Base-by-base conservation (phyloP, 2,797 vertebrate species). In the Apodemus agrarius region DNA sequence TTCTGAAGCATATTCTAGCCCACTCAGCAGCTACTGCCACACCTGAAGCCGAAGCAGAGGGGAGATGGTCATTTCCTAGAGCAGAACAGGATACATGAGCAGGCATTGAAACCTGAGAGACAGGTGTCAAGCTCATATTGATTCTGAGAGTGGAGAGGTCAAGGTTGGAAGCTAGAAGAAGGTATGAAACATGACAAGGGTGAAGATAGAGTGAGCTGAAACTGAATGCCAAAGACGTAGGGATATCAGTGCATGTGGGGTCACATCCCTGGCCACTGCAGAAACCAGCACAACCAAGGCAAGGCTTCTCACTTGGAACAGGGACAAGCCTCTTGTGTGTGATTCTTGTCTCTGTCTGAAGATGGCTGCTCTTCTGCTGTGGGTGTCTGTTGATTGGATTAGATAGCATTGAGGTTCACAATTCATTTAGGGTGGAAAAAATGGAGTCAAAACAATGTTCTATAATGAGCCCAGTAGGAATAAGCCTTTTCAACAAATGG, bases 131-230 rank as follows among this genome's bases (percentile, higher is more conserved):
- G 59, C 59, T 43, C 3, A 11, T 95, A 84, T 95, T 92, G 76
- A 69, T 69, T 96, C 89, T 95, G 86, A 95, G 82, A 80, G 54
- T 76, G 17, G 34, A 94, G 83, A 96, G 97, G 91, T 97, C 89
- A 96, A 87, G 69, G 90, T 90, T 93, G 87, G 80, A n/a, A 93
- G 21, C 63, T 89, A 43, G 24, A 83, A 90, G 67, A 59, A 87
- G 89, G 57, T 43, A 82, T 85, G 96, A 96, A 96, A 97, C 69
- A 91, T 89, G 89, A 97, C 31, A 72, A 0, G n/a, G 65, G 92
- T 57, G 12, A 92, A 63, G 69, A 22, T 26, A 84, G 16, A 59
- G 43, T 52, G 57, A 79, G 31, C 57, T 82, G 96, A 95, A 95
- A 97, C 37, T 19, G 11, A 57, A 96, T 72, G 43, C 86, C 89